These are phyloP conservation scores for Cheilosia soror DNA, from an alignment of 2,888 invertebrate species.

Conservation along the genomic window DNA sequence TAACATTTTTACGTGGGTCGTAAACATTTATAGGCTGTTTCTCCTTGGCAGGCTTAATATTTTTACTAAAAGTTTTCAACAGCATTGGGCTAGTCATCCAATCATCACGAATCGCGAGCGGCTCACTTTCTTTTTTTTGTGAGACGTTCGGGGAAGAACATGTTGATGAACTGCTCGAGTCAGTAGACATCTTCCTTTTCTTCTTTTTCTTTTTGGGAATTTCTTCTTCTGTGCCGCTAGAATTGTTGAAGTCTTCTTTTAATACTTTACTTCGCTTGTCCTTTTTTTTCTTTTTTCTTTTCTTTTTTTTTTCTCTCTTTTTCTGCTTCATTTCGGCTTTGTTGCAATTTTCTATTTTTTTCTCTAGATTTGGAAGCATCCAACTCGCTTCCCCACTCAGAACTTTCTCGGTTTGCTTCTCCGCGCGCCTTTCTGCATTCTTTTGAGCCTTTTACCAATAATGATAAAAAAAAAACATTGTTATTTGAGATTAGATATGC, in stretches of 20 bases:
- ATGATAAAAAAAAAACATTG: background rate
- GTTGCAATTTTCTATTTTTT: constrained; percentile 77
- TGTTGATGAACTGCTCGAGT: constrained; percentile 76
- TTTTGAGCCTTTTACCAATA: constrained; percentile 78
- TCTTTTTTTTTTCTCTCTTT: constrained; percentile 83
- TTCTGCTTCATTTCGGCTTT: constrained; percentile 79
- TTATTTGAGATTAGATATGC: no score
- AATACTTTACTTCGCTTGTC: constrained; percentile 59
- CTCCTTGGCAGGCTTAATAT: constrained; percentile 84
- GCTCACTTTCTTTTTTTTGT: constrained; percentile 70
- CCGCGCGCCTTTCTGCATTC: constrained; percentile 78
- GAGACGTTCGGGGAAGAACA: constrained; percentile 2
- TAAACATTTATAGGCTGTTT: constrained; percentile 86
- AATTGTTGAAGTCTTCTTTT: constrained; percentile 59
- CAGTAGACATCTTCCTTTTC: constrained; percentile 76
- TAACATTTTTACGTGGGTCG: constrained; percentile 88
- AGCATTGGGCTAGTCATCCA: constrained; percentile 90
- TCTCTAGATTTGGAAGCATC: constrained; percentile 80
- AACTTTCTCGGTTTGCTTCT: constrained; percentile 77
- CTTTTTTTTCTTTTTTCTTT: constrained; percentile 78
- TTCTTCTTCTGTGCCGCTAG: constrained; percentile 82
- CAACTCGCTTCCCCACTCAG: constrained; percentile 80
- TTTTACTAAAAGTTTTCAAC: constrained; percentile 83
- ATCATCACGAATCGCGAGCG: constrained; percentile 86
- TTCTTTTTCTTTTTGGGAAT: constrained; percentile 76